phyloP scores from a whole-genome alignment of 2,888 invertebrate genomes.

The Mesochorus sp. region DNA sequence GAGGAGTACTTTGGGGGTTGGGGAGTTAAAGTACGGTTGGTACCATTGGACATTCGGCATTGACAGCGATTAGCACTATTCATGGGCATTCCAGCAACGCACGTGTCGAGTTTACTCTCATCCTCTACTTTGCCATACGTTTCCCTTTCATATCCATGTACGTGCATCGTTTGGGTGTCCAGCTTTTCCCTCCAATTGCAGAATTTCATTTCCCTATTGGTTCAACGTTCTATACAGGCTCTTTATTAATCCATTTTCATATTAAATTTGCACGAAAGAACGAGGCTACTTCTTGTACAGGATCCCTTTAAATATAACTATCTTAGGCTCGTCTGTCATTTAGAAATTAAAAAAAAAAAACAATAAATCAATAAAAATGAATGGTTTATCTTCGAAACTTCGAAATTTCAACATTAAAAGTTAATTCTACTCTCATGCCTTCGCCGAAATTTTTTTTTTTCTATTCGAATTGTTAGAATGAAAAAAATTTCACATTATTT shows the following conservation, averaged over 20 bases:
- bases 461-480: no score
- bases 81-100: constrained; percentile 31
- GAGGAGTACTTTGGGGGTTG: not conserved
- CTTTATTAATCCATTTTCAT: constrained; percentile 27
- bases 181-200: constrained; percentile 15
- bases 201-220: constrained; percentile 47
- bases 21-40: not conserved
- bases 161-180: not conserved
- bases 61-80: constrained; percentile 50
- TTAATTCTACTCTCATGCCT: no score
- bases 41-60: constrained; percentile 24
- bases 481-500: no score
- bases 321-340: no score
- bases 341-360: no score
- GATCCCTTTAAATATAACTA: not conserved
- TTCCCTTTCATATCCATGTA: not conserved
- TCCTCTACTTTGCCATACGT: not conserved
- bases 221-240: constrained; percentile 2
- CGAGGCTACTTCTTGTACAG: constrained; percentile 17
- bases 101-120: not conserved
- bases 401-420: no score
- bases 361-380: no score
- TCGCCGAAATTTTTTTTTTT: no score
- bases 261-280: no score
- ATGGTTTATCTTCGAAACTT: no score